Percentiles rank a stretch among this genome's conserved stretches.
Conservation (phyloP, 2,888 invertebrate genomes). For the Chouioia cunea region DNA sequence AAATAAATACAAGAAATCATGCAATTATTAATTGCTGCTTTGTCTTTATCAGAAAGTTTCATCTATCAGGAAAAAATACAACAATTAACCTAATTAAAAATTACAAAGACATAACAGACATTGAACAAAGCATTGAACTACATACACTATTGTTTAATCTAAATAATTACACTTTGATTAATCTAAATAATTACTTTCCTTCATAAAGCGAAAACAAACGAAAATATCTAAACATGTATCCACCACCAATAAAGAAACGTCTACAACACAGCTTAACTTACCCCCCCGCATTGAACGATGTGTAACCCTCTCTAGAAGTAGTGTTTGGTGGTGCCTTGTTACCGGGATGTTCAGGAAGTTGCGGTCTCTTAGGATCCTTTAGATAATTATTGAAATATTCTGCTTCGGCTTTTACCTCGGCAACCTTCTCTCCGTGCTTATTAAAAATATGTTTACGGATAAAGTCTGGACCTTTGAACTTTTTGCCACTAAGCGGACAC, state of each 20-base stretch:
- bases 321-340: slow-evolving; percentile 70
- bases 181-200: not conserved
- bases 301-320: slow-evolving; percentile 68
- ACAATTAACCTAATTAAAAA: not conserved
- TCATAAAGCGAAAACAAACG: too few relatives aligned
- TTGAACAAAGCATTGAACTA: not conserved
- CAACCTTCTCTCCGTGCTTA: slow-evolving; percentile 96
- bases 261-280: slow-evolving; percentile 31
- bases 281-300: slow-evolving; percentile 68
- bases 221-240: too few relatives aligned
- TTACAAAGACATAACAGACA: slow-evolving; percentile 27
- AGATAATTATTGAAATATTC: slow-evolving; percentile 98
- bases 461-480: slow-evolving; percentile 98
- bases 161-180: not conserved
- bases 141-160: not conserved
- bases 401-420: slow-evolving; percentile 97
- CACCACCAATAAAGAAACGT: too few relatives aligned
- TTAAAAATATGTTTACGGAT: slow-evolving; percentile 98
- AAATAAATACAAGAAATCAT: not conserved
- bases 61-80: too few relatives aligned
- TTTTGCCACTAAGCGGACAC: slow-evolving; percentile 98
- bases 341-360: slow-evolving; percentile 87
- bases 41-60: too few relatives aligned
- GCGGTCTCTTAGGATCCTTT: slow-evolving; percentile 93
- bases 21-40: too few relatives aligned